Percentiles rank a stretch among this genome's conserved stretches.
Conservation (phyloP, 2,113 vertebrate genomes). For the Halcyon senegalensis region DNA sequence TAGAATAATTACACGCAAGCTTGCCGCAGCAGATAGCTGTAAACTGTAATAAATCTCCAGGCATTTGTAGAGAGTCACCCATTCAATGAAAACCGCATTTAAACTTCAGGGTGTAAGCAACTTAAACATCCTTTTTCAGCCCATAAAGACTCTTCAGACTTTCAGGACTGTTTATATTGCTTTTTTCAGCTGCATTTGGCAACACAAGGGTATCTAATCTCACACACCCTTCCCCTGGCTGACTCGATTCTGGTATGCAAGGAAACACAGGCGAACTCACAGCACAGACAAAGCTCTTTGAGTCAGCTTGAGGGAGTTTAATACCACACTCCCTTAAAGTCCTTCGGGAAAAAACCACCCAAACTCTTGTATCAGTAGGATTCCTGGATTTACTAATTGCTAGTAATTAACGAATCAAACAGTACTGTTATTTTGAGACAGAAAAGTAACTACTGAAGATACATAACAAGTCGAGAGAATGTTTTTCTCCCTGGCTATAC, state of each 20-base stretch:
- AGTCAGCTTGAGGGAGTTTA: not conserved
- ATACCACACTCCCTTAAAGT: not conserved
- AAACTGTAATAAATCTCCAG: not conserved
- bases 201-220: not conserved
- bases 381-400: not conserved
- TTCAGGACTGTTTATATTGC: not conserved
- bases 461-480: not conserved
- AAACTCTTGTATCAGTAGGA: not conserved
- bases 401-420: not conserved
- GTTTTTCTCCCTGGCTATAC: not conserved
- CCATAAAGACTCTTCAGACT: conserved; percentile 8
- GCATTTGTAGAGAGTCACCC: not conserved
- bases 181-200: conserved; percentile 2
- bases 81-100: not conserved
- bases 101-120: not conserved
- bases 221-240: conserved; percentile 7
- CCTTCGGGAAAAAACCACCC: not conserved
- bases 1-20: conserved; percentile 49
- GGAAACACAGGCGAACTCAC: not conserved
- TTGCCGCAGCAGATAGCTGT: not conserved
- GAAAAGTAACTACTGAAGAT: not conserved
- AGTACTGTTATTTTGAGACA: not conserved
- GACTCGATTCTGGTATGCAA: not conserved
- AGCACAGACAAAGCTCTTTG: not conserved
- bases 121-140: not conserved